phyloP scores from a whole-genome alignment of 2,113 vertebrate species.

The Lutjanus erythropterus region DNA sequence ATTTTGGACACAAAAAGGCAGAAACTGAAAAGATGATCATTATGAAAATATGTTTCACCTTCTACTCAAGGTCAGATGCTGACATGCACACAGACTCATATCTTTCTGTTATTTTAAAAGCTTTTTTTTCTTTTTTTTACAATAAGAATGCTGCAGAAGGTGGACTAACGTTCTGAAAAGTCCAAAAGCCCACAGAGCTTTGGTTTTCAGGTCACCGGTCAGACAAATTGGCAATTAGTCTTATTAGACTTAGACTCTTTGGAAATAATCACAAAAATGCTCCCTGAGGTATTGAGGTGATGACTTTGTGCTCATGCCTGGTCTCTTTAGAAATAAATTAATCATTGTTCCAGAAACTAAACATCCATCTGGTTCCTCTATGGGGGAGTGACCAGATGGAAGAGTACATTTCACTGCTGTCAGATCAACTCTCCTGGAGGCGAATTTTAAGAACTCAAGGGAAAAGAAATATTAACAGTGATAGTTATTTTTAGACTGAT shows the following conservation, averaged over 20 bases:
- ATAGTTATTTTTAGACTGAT: background rate
- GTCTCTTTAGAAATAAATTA: slow-evolving; percentile 42
- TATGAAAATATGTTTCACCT: slow-evolving; percentile 1
- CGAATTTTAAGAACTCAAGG: background rate
- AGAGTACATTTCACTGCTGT: background rate
- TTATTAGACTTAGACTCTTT: slow-evolving; percentile 49
- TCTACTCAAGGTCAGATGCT: background rate
- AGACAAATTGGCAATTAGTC: slow-evolving; percentile 62
- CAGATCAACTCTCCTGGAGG: background rate
- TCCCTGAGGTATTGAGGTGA: slow-evolving; percentile 41
- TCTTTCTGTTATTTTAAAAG: background rate
- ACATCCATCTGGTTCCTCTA: background rate
- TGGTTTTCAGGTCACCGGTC: slow-evolving; percentile 66
- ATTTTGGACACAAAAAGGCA: background rate
- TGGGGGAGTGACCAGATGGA: background rate
- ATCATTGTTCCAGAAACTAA: slow-evolving; percentile 46
- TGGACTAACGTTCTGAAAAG: slow-evolving; percentile 13
- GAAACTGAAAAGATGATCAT: background rate
- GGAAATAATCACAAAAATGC: slow-evolving; percentile 48
- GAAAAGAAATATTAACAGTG: background rate
- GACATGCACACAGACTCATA: background rate
- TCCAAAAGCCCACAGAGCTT: slow-evolving; percentile 15
- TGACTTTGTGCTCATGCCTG: slow-evolving; percentile 50
- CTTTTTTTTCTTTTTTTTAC: background rate
- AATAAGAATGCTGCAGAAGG: background rate